Percentiles rank a stretch among this genome's conserved stretches.
Evolutionary conservation across 2,113 vertebrate genomes (phyloP).

Genomic region (Oceanites oceanicus): DNA sequence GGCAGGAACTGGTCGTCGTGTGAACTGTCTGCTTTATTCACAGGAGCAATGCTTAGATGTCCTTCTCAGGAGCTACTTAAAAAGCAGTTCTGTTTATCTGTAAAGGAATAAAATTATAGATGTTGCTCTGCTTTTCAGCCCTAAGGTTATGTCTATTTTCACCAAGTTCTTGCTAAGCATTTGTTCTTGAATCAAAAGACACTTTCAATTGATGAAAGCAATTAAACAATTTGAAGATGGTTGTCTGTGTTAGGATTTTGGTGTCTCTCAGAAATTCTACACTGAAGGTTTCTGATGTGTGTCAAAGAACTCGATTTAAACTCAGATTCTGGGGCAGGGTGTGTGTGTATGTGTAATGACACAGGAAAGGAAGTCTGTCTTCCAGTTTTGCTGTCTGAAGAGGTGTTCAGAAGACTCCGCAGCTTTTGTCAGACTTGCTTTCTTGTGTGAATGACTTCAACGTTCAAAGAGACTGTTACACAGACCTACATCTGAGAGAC

Average conservation of each 20-base stretch:
- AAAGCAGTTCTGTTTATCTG: slow-evolving; percentile 60
- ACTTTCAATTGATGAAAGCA: slow-evolving; percentile 60
- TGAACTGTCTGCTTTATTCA: slow-evolving; percentile 59
- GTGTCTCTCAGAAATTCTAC: slow-evolving; percentile 60
- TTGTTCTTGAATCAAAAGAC: slow-evolving; percentile 68
- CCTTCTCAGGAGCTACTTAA: slow-evolving; percentile 56
- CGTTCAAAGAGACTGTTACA: slow-evolving; percentile 42
- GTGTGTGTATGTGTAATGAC: slow-evolving; percentile 31
- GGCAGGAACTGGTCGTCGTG: slow-evolving; percentile 62
- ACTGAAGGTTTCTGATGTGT: slow-evolving; percentile 54
- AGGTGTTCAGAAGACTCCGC: slow-evolving; percentile 38
- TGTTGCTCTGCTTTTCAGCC: slow-evolving; percentile 51
- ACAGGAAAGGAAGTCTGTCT: slow-evolving; percentile 55
- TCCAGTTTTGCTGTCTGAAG: slow-evolving; percentile 51
- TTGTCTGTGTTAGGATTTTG: slow-evolving; percentile 50
- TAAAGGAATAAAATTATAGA: slow-evolving; percentile 1
- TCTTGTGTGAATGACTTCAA: slow-evolving; percentile 46
- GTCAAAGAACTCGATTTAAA: slow-evolving; percentile 57
- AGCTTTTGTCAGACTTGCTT: slow-evolving; percentile 46
- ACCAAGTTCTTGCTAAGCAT: slow-evolving; percentile 39
- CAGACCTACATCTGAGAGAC: neutral
- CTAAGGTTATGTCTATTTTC: slow-evolving; percentile 64
- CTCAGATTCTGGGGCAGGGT: slow-evolving; percentile 15
- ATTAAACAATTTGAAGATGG: slow-evolving; percentile 52
- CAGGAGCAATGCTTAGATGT: slow-evolving; percentile 60